Base-by-base conservation (phyloP, 2,888 invertebrate genomes). In the Diploptera punctata region DNA sequence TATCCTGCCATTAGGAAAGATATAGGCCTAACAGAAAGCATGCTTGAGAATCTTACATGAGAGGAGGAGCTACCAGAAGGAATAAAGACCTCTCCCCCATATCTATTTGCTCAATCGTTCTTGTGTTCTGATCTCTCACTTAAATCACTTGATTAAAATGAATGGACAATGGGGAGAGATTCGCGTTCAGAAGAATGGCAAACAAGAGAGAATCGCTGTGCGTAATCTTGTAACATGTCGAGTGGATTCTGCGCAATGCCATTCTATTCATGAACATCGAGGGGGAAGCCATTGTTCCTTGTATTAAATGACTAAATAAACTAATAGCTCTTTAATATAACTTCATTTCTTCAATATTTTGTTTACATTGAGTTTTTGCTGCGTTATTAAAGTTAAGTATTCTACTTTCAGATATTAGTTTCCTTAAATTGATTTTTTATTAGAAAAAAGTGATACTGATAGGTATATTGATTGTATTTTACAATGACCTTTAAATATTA, bases 121-220 rank as follows among this genome's bases (percentile, higher is more conserved):
- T 29, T 29, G 26, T n/a, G 13, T 26, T 49, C n/a, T 65, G 62
- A 65, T 71, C 62, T 29, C 10, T 5, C 70, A 38, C 68, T 60
- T 61, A 60, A 60, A 68, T 67, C 72, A 72, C 72, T 72, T 68
- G 62, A 61, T 70, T 43, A 67, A 71, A 71, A 73, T 62, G 43
- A 61, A 62, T 49, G 73, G 67, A 71, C 72, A 69, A 67, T 68
- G 49, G 72, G 26, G 60, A 47, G 65, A 21, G 26, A 24, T 5
- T 7, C 19, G 18, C 7, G 4, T 13, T 13, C 13, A 57, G 57
- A 5, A 24, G 29, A 57, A 57, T 4, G 13, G 57, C 57, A 57
- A 57, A 57, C 57, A 57, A 26, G 29, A 1, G 57, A 5, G 33
- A 5, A 33, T 33, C 33, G 33, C 7, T 7, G 33, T 7, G 57